phyloP scores from a whole-genome alignment of 1,140 invertebrate species.

The Kradibia gibbosae region DNA sequence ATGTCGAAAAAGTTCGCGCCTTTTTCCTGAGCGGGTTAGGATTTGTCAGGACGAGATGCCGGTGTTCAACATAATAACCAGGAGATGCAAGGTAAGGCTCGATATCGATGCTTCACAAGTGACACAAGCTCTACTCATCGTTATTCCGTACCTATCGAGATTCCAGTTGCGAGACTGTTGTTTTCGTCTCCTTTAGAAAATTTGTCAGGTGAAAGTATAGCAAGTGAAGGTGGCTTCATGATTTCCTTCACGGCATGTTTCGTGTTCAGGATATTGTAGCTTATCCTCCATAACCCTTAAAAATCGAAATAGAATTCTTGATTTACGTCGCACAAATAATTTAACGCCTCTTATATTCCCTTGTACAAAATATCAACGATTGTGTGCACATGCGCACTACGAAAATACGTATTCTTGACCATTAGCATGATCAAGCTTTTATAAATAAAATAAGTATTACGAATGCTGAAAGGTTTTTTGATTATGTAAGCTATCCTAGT shows the following conservation, averaged over 20 bases:
- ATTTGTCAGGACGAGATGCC: constrained; percentile 65
- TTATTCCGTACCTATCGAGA: not conserved
- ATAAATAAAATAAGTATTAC: too few relatives aligned
- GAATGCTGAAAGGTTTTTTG: too few relatives aligned
- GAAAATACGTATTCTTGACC: too few relatives aligned
- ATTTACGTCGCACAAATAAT: too few relatives aligned
- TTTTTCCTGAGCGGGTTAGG: not conserved
- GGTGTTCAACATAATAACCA: constrained; percentile 74
- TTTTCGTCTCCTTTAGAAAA: not conserved
- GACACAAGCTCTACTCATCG: not conserved
- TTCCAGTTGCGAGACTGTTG: not conserved
- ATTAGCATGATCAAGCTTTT: too few relatives aligned
- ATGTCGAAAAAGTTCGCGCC: not conserved
- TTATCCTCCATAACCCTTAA: too few relatives aligned
- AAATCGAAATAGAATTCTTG: too few relatives aligned
- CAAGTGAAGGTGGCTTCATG: not conserved
- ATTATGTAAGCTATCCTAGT: too few relatives aligned
- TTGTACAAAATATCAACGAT: too few relatives aligned
- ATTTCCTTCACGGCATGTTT: not conserved
- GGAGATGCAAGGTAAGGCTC: constrained; percentile 73
- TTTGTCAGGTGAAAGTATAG: not conserved
- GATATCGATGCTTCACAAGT: not conserved
- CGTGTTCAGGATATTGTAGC: too few relatives aligned
- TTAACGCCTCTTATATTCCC: too few relatives aligned
- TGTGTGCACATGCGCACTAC: too few relatives aligned